phyloP scores from a whole-genome alignment of 2,888 invertebrate species.

The Aphrophora alni region DNA sequence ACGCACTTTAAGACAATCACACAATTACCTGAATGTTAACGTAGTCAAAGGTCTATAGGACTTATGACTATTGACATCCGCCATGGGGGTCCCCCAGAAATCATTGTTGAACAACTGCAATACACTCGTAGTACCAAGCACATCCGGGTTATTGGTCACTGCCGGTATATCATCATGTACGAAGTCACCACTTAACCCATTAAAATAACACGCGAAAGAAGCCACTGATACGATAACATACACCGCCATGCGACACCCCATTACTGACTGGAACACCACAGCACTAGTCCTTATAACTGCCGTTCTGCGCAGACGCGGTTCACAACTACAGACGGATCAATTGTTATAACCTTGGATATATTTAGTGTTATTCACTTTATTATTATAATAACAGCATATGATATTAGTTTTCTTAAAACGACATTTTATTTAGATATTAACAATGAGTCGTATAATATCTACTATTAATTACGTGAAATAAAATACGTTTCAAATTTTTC shows the following conservation, averaged over 20 bases:
- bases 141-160: conserved; percentile 81
- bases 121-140: conserved; percentile 70
- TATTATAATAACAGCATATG: background rate
- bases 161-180: conserved; percentile 90
- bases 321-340: background rate
- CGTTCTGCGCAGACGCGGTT: background rate
- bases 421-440: too few species aligned
- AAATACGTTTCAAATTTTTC: too few species aligned
- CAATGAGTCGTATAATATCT: too few species aligned
- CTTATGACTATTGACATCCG: conserved; percentile 82
- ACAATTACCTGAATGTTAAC: conserved; percentile 76
- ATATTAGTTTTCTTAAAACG: too few species aligned
- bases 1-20: too few species aligned
- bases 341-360: background rate
- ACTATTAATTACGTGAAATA: too few species aligned
- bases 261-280: background rate
- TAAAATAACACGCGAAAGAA: conserved; percentile 73
- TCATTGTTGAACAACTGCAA: conserved; percentile 74
- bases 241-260: conserved; percentile 16
- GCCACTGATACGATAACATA: conserved; percentile 55
- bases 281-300: background rate
- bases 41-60: conserved; percentile 86
- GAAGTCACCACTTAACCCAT: conserved; percentile 79
- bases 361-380: background rate
- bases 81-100: conserved; percentile 91